These are phyloP conservation scores for Beris morrisii DNA, from an alignment of 2,888 invertebrate species.

Conservation along the genomic window DNA sequence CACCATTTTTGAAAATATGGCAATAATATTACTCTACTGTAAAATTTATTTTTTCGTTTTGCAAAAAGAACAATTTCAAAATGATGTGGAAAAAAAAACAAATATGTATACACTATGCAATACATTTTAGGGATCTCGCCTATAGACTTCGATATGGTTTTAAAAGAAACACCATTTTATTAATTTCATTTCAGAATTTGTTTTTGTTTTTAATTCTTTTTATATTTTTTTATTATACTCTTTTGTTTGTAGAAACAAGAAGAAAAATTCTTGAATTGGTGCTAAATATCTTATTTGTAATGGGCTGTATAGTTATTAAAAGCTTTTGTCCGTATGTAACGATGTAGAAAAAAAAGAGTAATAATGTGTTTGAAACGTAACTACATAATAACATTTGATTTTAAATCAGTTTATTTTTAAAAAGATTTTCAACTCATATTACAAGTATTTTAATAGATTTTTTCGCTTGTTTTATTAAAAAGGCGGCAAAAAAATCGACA, in stretches of 20 bases:
- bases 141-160: no score
- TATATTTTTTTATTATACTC: background rate
- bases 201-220: slow-evolving; percentile 6
- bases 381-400: background rate
- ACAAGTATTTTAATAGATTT: no score
- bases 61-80: no score
- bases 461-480: slow-evolving; percentile 1
- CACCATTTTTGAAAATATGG: no score
- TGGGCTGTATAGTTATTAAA: slow-evolving; percentile 16
- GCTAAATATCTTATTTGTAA: slow-evolving; percentile 16
- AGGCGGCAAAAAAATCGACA: background rate
- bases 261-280: slow-evolving; percentile 25
- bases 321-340: background rate
- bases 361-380: background rate
- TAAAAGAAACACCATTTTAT: background rate
- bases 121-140: no score
- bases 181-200: slow-evolving; percentile 12
- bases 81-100: no score
- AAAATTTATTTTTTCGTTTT: no score
- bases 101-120: no score
- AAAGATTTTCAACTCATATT: background rate
- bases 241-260: slow-evolving; percentile 8
- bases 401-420: background rate
- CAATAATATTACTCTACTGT: no score
- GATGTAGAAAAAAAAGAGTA: background rate